Evolutionary conservation across 2,113 vertebrate species (phyloP).

Genomic region (Vulpes ferrilata): DNA sequence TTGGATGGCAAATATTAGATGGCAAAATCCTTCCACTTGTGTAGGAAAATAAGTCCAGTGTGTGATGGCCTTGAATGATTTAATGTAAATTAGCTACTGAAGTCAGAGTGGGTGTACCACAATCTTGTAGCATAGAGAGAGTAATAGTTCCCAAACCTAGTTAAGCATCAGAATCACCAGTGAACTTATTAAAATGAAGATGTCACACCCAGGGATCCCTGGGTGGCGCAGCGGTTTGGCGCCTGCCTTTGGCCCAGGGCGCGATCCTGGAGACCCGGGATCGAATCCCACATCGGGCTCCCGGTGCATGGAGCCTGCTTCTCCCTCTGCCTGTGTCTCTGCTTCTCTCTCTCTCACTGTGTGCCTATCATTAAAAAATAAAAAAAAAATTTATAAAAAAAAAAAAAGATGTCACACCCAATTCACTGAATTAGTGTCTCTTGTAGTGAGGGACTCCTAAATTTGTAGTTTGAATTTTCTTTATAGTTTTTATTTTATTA

Average conservation of each 20-base stretch:
- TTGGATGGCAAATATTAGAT: not conserved
- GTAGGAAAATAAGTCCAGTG: not conserved
- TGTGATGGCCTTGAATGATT: not conserved
- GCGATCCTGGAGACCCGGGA: no score
- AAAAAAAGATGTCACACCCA: not conserved
- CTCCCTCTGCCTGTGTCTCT: no score
- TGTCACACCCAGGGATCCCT: not conserved
- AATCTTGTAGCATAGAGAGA: not conserved
- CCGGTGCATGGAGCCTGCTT: no score
- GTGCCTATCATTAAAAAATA: no score
- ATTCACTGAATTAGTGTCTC: not conserved
- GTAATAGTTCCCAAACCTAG: not conserved
- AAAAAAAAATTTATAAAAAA: no score
- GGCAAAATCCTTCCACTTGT: not conserved
- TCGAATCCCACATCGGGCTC: no score
- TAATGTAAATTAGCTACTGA: not conserved
- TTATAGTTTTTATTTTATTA: not conserved
- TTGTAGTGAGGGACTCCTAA: not conserved
- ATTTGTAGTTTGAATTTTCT: not conserved
- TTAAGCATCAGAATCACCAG: not conserved
- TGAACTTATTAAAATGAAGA: slow-evolving; percentile 1
- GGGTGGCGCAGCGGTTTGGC: no score
- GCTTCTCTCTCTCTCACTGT: no score
- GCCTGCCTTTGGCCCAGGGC: no score
- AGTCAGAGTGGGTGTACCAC: not conserved